Evolutionary conservation across 2,888 invertebrate species (phyloP), one percentile per base, ranked within the genome.

Genomic region (Hypercompe scribonia): DNA sequence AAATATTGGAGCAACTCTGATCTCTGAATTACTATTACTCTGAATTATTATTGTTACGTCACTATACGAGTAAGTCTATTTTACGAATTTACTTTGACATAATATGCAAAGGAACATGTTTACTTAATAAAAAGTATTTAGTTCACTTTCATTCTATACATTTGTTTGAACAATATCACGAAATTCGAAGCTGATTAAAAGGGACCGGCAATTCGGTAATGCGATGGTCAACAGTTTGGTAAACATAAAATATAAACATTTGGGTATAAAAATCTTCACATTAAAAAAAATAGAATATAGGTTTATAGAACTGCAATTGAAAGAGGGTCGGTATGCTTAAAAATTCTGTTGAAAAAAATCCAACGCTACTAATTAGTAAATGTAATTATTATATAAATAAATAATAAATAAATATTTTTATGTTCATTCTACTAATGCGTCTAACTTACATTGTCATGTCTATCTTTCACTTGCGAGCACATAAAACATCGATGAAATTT

Each of bases 41-140:
- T n/a, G n/a, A n/a, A n/a, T n/a, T n/a, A 80, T 73, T 76, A 74
- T 82, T 75, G 77, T 76, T 50, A 76, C 79, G 78, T 78, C 75
- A 81, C 81, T n/a, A n/a, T n/a, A n/a, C n/a, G n/a, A n/a, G n/a
- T n/a, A n/a, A 75, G 64, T 70, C 70, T 72, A 74, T 78, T 76
- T 80, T 79, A 78, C 76, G 76, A 72, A 73, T 74, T 75, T 58
- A 72, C 71, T 77, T 69, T 76, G 74, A 78, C 71, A 79, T 79
- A 80, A 78, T 79, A 85, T 80, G 76, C 80, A 75, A 80, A 84
- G 81, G 77, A 11, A 54, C 71, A 78, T 72, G 82, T 74, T 76
- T 81, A 84, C 76, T n/a, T n/a, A n/a, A n/a, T n/a, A 74, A 72
- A 80, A 78, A 70, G 65, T 34, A 78, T 71, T 75, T 71, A 82